Percentiles rank a stretch among this genome's conserved stretches.
These are phyloP conservation scores for Eupithecia subfuscata DNA, from an alignment of 2,888 invertebrate species.

Conservation along the genomic window DNA sequence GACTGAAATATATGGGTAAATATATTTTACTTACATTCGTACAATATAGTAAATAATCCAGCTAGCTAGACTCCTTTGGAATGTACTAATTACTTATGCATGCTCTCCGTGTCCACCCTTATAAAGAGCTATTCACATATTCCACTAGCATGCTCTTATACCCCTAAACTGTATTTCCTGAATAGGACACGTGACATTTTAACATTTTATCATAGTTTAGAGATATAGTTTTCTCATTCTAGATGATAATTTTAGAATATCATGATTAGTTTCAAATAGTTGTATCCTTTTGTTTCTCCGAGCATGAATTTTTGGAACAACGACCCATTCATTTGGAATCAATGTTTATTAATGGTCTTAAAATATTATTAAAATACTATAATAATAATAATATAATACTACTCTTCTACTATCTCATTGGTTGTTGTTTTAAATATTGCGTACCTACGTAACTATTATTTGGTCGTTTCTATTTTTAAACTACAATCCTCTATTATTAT, in stretches of 20 bases:
- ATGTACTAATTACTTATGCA: conserved; percentile 80
- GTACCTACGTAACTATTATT: background rate
- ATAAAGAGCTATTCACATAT: conserved; percentile 60
- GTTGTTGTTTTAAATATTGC: conserved; percentile 5
- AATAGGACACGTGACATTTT: conserved; percentile 46
- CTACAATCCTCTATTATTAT: background rate
- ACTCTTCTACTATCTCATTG: background rate
- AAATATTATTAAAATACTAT: background rate
- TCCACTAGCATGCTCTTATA: conserved; percentile 70
- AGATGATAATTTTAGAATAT: conserved; percentile 53
- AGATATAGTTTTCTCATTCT: conserved; percentile 54
- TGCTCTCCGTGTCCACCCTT: conserved; percentile 74
- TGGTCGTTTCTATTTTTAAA: background rate
- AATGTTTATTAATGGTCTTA: background rate
- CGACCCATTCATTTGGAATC: background rate
- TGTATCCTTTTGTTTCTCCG: conserved; percentile 48
- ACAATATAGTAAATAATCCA: conserved; percentile 71
- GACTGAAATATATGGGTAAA: conserved; percentile 79
- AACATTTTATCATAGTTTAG: conserved; percentile 43
- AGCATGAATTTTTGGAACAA: conserved; percentile 55
- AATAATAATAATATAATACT: no score
- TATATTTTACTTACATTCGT: conserved; percentile 80
- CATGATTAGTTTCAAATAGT: conserved; percentile 45
- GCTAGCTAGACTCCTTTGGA: conserved; percentile 77
- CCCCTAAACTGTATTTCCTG: conserved; percentile 21